These are phyloP conservation scores for Caenorhabditis plicata DNA, from an alignment of 2,888 invertebrate genomes.

Conservation along the genomic window DNA sequence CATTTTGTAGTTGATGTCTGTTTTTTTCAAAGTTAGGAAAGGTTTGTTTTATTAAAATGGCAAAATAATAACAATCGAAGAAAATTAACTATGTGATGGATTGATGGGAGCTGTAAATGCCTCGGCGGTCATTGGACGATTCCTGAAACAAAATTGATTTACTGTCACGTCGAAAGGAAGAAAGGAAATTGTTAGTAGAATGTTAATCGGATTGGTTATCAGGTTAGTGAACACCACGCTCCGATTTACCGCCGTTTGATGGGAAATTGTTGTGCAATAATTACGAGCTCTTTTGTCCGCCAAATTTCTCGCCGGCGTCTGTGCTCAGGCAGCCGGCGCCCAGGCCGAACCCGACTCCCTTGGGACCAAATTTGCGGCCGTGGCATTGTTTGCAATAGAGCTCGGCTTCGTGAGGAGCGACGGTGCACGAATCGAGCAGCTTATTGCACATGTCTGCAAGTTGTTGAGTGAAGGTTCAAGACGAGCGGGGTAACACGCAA, in stretches of 20 bases:
- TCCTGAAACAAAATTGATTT: slow-evolving; percentile 48
- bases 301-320: slow-evolving; percentile 88
- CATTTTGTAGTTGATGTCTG: no score
- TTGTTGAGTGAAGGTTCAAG: slow-evolving; percentile 8
- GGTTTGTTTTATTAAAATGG: no score
- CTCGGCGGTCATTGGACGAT: slow-evolving; percentile 65
- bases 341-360: slow-evolving; percentile 93
- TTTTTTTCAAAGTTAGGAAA: no score
- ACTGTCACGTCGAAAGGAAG: neutral
- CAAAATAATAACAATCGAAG: no score
- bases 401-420: slow-evolving; percentile 88
- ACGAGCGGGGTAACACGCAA: neutral
- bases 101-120: slow-evolving; percentile 65
- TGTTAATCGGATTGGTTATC: neutral
- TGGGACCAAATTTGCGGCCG: slow-evolving; percentile 95
- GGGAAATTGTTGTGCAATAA: neutral
- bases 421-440: slow-evolving; percentile 90
- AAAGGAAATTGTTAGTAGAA: neutral
- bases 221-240: neutral
- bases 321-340: slow-evolving; percentile 95
- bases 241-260: no score
- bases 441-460: slow-evolving; percentile 80
- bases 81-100: slow-evolving; percentile 54
- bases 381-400: slow-evolving; percentile 94
- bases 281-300: slow-evolving; percentile 62